Evolutionary conservation across 1,140 invertebrate species (phyloP), one percentile per base, ranked within the genome.

Genomic region (Probaryconus sp.): DNA sequence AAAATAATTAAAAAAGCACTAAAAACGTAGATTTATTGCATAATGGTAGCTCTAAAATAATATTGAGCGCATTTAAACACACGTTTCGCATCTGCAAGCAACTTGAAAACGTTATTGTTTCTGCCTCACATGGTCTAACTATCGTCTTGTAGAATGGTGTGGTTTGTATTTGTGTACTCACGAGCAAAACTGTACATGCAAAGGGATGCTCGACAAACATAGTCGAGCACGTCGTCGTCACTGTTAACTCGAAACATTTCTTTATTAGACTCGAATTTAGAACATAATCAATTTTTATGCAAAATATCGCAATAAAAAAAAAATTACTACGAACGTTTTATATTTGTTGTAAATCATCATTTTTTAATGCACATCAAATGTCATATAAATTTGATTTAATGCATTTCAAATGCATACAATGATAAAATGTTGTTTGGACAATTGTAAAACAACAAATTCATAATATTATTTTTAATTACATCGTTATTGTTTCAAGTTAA

Each of bases 231-330:
- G 14, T 51, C 20, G 17, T 16, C 33, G 45, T 51, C 58, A 63
- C 50, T 63, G 58, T 51, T 26, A 26, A 33, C 42, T 51, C 18
- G 10, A 51, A 51, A 11, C 47, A 43, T 48, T 63, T 51, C 58
- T 43, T 51, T 35, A 51, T 51, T 51, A 63, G 47, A 51, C 45
- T 63, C 35, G 7, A 24, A 63, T 63, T 63, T 50, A 31, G 45
- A 11, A 51, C 58, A 42, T 28, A 24, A 50, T 28, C 20, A 16
- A 14, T 30, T 20, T 31, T 48, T 33, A 20, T 43, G n/a, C n/a
- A n/a, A n/a, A n/a, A 21, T 28, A 9, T 38, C 20, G 3, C 45
- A 16, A 61, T n/a, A n/a, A n/a, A n/a, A n/a, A n/a, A n/a, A n/a
- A n/a, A n/a, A n/a, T n/a, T n/a, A n/a, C n/a, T n/a, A n/a, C n/a